Base-by-base conservation (phyloP, 2,888 invertebrate genomes). In the Exephanes ischioxanthus region DNA sequence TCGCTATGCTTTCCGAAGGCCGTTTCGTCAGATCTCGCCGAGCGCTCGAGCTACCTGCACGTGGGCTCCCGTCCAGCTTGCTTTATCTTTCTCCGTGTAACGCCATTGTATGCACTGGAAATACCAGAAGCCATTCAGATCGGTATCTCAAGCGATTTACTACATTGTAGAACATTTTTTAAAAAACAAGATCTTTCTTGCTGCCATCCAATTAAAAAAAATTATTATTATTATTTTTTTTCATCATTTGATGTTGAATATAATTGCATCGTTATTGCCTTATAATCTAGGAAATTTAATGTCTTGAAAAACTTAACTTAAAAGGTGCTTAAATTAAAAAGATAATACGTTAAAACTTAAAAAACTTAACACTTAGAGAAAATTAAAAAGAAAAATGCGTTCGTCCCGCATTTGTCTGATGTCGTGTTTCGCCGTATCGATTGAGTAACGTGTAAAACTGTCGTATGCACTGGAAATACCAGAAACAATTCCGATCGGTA, bases 1-100 rank as follows among this genome's bases (percentile, higher is more conserved):
- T 71, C 79, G 70, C 55, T 85, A n/a, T 63, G 51, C 41, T 14
- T 33, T 30, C 45, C 80, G 85, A 85, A 85, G 85, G 85, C 37
- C 85, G 41, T 63, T 83, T 73, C 67, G 80, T 80, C 76, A 48
- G 45, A 76, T 71, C 26, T 45, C 70, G 67, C 30, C 58, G 75
- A 41, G 68, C 73, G 67, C 22, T 0, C 26, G 26, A 26, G 72
- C 70, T 53, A 55, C 33, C 73, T 80, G 66, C 83, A 80, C 85
- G 83, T 81, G 81, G 81, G 53, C 61, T 66, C 68, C 33, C 53
- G 66, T 75, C 51, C 53, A 30, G 51, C 72, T 51, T 45, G 11
- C 61, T 55, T 41, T 78, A n/a, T 55, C 61, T 75, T 67, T 30
- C 63, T 67, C 6, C n/a, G 16, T 16, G 0, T 22, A 14, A n/a